Evolutionary conservation across 2,113 vertebrate species (phyloP), one percentile per base, ranked within the genome.

Genomic region (Cisticola juncidis): DNA sequence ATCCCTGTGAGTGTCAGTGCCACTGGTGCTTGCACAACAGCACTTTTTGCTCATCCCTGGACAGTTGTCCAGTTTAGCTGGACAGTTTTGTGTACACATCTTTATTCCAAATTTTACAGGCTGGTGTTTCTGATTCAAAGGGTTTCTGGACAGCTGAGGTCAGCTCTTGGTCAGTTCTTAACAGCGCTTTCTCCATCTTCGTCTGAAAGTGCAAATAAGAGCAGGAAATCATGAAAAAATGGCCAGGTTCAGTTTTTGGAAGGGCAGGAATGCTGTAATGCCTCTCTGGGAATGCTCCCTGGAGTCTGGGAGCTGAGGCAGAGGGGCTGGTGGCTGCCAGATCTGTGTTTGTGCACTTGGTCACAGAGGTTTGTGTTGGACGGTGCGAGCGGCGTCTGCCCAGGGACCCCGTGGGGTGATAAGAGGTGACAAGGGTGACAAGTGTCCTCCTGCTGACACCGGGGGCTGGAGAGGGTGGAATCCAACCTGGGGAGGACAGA

Each of bases 291-390:
- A 95, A 92, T 56, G 86, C 36, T 92, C 51, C 3, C 53, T 72
- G 94, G 82, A 81, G 91, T 25, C 73, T n/a, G 21, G 0, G 56
- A 90, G 88, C 80, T 0, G 26, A 57, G 79, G 89, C 91, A 95
- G 85, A 89, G 83, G 81, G 73, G 56, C 40, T 38, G 7, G 2
- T 26, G 45, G 5, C 83, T 96, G 94, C 89, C 83, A 95, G 83
- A 73, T 94, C 88, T 76, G 29, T 92, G 24, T 95, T 95, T 94
- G 89, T 92, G 28, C 91, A 95, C 76, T 79, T 11, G 73, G 92
- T 45, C 61, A 29, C 89, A 65, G 23, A 62, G 18, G 93, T 96
- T 87, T 94, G 81, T 95, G 95, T 94, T 97, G 95, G 94, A 94
- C 6, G 76, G 47, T 14, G 29, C 0, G 35, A 0, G 70, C 3